Evolutionary conservation across 2,797 vertebrate species (phyloP), one percentile per base, ranked within the genome.

Genomic region (Calcarius lapponicus): DNA sequence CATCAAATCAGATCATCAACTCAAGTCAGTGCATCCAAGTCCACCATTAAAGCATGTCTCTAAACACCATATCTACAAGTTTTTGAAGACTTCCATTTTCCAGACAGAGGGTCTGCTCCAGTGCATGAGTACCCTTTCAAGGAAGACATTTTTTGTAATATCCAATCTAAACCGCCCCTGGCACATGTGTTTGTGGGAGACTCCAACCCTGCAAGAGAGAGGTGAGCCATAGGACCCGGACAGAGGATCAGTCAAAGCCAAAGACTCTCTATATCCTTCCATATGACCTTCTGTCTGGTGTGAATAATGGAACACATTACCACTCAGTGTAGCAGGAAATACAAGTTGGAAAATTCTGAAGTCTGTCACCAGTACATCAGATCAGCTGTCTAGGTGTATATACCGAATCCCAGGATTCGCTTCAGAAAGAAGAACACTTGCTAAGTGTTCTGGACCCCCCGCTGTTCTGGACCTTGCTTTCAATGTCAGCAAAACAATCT

Each of bases 361-460:
- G 17, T 10, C 36, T 73, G 40, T 70, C 1, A 5, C 18, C 18
- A 57, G n/a, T 24, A 69, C 31, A 38, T 13, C 24, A 80, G 36
- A 50, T 51, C 32, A 74, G 17, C 11, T 12, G 2, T 61, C 53
- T 32, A 87, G 36, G 9, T 13, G 5, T n/a, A 42, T 0, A 0
- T 54, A 58, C 45, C 76, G 43, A 42, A 62, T 86, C 36, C 50
- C 40, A 38, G 25, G 42, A 80, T 29, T 70, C 13, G 15, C 10
- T 78, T 82, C 62, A 81, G 56, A 88, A 84, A 69, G 62, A 65
- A 67, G 66, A 62, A 62, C 50, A 42, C 4, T 53, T 76, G 31
- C 50, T 95, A 91, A 76, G 36, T 28, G 11, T 38, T 38, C 36
- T 38, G 36, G 36, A 38, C 17, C 26, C 18, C 28, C 15, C 6